These are phyloP conservation scores for Lamproptera curius DNA, from an alignment of 2,888 invertebrate genomes.

Conservation along the genomic window DNA sequence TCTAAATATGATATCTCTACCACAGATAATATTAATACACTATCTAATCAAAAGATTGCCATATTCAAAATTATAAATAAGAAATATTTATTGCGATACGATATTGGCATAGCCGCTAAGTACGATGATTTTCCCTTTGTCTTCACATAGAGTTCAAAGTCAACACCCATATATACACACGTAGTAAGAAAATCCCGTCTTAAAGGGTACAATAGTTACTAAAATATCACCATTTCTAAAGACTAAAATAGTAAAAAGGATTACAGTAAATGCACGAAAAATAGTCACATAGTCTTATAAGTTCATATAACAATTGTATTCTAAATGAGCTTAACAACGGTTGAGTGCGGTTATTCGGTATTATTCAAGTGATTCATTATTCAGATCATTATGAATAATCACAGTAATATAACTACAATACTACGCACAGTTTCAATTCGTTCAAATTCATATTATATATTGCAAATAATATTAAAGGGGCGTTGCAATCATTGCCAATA, in stretches of 20 bases:
- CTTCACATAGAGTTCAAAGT: constrained; percentile 27
- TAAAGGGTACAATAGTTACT: constrained; percentile 52
- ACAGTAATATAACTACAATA: too few species aligned
- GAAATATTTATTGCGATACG: constrained; percentile 36
- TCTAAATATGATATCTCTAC: constrained; percentile 23
- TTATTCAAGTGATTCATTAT: too few species aligned
- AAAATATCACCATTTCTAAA: constrained; percentile 71
- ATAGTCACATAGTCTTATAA: constrained; percentile 70
- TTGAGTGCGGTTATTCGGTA: constrained; percentile 47
- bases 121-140: constrained; percentile 14
- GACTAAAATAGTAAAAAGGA: constrained; percentile 66
- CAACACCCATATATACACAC: constrained; percentile 38
- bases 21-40: constrained; percentile 9
- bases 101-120: constrained; percentile 32
- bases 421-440: too few species aligned
- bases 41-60: constrained; percentile 21
- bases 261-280: constrained; percentile 78
- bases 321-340: constrained; percentile 51
- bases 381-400: too few species aligned
- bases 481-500: too few species aligned
- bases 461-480: too few species aligned
- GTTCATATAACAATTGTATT: constrained; percentile 57
- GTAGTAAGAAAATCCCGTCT: constrained; percentile 35
- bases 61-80: constrained; percentile 20
- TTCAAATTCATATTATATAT: too few species aligned